These are phyloP conservation scores for Cryptoprocta ferox DNA, from an alignment of 2,797 vertebrate genomes.

Conservation along the genomic window DNA sequence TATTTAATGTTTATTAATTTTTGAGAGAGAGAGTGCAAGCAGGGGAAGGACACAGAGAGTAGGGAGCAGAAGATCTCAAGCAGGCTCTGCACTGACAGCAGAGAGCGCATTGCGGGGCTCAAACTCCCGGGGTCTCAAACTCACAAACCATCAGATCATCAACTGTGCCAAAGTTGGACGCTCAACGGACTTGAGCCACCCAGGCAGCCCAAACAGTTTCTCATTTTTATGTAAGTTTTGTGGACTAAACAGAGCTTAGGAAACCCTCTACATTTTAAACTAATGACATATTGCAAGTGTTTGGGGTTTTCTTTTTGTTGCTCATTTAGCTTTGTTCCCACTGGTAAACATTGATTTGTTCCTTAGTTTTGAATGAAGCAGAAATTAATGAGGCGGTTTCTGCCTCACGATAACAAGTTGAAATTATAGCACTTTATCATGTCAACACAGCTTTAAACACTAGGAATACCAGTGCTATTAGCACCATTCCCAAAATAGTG, in stretches of 20 bases:
- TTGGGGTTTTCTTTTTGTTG: slow-evolving; percentile 53
- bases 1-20: neutral
- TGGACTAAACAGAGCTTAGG: slow-evolving; percentile 66
- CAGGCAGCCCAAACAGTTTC: neutral
- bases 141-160: no score
- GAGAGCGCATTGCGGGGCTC: no score
- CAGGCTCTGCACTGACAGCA: no score
- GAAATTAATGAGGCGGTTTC: slow-evolving; percentile 68
- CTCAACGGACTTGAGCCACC: no score
- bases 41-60: no score
- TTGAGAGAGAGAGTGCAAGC: no score
- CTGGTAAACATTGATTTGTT: slow-evolving; percentile 77
- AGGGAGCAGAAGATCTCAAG: no score
- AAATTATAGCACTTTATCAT: slow-evolving; percentile 81
- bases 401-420: slow-evolving; percentile 77
- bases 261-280: slow-evolving; percentile 41
- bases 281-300: slow-evolving; percentile 60
- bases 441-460: slow-evolving; percentile 75
- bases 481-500: slow-evolving; percentile 49
- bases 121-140: no score
- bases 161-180: no score
- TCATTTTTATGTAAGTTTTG: slow-evolving; percentile 66
- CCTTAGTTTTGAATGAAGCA: slow-evolving; percentile 75
- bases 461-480: slow-evolving; percentile 69
- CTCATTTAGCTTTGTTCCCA: slow-evolving; percentile 64